Evolutionary conservation across 1,140 invertebrate genomes (phyloP).

Genomic region (Drosophila nasuta): DNA sequence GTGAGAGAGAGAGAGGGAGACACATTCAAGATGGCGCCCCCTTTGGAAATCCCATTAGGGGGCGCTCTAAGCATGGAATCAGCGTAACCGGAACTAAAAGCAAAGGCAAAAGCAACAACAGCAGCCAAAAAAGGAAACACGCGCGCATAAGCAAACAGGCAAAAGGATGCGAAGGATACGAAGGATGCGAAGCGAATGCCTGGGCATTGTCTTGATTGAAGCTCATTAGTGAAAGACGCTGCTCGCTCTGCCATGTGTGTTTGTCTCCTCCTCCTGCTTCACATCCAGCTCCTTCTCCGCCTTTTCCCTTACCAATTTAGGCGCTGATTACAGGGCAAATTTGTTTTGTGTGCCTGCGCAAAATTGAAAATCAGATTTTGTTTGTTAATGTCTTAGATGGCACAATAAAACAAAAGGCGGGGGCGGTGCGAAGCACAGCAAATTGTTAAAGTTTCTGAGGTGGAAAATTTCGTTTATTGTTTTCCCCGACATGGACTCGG

Average conservation of each 20-base stretch:
- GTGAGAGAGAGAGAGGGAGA: conserved; percentile 3
- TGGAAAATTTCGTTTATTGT: conserved; percentile 84
- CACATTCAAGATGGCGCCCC: conserved; percentile 66
- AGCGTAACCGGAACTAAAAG: conserved; percentile 81
- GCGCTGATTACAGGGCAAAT: conserved; percentile 80
- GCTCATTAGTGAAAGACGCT: conserved; percentile 64
- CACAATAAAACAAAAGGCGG: not conserved
- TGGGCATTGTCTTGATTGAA: conserved; percentile 78
- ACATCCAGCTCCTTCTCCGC: too few species aligned
- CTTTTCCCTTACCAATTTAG: conserved; percentile 63
- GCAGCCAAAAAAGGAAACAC: conserved; percentile 60
- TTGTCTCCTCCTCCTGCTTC: not conserved
- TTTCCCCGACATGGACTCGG: conserved; percentile 27
- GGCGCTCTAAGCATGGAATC: conserved; percentile 78
- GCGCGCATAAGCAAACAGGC: conserved; percentile 79
- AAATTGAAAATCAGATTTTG: conserved; percentile 82
- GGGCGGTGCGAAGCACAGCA: conserved; percentile 23
- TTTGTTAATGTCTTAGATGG: conserved; percentile 73
- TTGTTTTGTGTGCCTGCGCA: conserved; percentile 74
- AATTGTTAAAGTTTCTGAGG: conserved; percentile 84
- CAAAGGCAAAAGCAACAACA: conserved; percentile 44
- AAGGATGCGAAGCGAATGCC: conserved; percentile 33
- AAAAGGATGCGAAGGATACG: conserved; percentile 51
- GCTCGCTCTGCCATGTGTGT: conserved; percentile 34
- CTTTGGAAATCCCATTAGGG: conserved; percentile 73